Conservation (phyloP, 2,797 vertebrate genomes). For the Megaceryle alcyon region DNA sequence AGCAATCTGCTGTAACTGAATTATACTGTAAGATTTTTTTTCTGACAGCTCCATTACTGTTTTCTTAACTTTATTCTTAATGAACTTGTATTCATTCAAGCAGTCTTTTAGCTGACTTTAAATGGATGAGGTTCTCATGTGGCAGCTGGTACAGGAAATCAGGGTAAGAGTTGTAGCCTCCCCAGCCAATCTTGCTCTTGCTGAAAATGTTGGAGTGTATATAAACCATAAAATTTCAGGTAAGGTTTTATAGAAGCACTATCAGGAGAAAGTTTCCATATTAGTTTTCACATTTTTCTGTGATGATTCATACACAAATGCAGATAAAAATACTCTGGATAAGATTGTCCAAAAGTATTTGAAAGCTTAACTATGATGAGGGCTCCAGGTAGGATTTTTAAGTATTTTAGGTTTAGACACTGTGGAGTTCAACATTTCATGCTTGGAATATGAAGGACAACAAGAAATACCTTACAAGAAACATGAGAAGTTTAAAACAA, state of each 20-base stretch:
- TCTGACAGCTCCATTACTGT: not conserved
- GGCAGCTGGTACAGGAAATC: not conserved
- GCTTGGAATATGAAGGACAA: not conserved
- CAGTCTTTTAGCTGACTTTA: not conserved
- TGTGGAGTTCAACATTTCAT: not conserved
- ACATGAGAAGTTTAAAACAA: not conserved
- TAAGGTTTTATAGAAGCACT: not conserved
- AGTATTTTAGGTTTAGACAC: not conserved
- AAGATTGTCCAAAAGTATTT: not conserved
- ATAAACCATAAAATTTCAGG: not conserved
- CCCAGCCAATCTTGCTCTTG: not conserved
- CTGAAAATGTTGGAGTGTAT: not conserved
- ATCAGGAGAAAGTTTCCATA: not conserved
- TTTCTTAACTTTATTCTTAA: not conserved
- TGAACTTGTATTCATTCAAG: not conserved
- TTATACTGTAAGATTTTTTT: not conserved
- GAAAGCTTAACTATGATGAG: not conserved
- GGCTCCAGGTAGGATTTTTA: not conserved
- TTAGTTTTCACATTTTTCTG: not conserved
- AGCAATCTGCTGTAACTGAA: not conserved
- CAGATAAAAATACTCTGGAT: not conserved
- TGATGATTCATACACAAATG: not conserved
- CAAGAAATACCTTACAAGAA: not conserved
- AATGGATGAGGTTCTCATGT: fast-evolving
- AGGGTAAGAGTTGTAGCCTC: not conserved